Conservation (phyloP, 2,797 vertebrate species). For the Galaxias olidus region DNA sequence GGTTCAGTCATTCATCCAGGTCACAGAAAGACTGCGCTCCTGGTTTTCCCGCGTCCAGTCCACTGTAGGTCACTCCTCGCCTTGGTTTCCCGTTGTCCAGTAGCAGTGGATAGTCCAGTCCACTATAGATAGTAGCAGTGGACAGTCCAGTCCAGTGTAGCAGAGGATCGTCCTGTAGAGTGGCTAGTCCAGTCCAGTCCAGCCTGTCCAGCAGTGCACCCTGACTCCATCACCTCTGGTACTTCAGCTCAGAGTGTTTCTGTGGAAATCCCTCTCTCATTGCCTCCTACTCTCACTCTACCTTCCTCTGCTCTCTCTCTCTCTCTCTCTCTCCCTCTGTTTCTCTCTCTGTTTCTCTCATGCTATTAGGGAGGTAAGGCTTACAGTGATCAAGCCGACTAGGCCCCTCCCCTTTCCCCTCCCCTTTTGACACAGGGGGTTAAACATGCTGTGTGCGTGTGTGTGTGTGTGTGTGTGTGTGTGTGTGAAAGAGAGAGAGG, state of each 20-base stretch:
- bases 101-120: too few relatives aligned
- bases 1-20: too few relatives aligned
- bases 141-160: too few relatives aligned
- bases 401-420: slow-evolving; percentile 18
- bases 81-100: too few relatives aligned
- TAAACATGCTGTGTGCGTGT: neutral
- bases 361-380: neutral
- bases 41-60: too few relatives aligned
- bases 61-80: too few relatives aligned
- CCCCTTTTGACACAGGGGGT: slow-evolving; percentile 18
- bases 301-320: neutral
- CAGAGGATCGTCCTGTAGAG: too few relatives aligned
- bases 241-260: neutral
- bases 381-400: slow-evolving; percentile 8
- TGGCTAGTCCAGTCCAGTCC: too few relatives aligned
- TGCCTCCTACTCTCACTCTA: neutral
- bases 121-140: too few relatives aligned
- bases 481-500: neutral
- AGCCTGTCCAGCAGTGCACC: neutral
- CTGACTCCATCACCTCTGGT: neutral
- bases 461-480: too few relatives aligned
- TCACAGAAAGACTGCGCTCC: too few relatives aligned
- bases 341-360: slow-evolving; percentile 8
- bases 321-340: slow-evolving; percentile 6
- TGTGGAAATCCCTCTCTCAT: slow-evolving; percentile 15